Conservation (phyloP, 2,888 invertebrate species). For the Aphodius granarius region DNA sequence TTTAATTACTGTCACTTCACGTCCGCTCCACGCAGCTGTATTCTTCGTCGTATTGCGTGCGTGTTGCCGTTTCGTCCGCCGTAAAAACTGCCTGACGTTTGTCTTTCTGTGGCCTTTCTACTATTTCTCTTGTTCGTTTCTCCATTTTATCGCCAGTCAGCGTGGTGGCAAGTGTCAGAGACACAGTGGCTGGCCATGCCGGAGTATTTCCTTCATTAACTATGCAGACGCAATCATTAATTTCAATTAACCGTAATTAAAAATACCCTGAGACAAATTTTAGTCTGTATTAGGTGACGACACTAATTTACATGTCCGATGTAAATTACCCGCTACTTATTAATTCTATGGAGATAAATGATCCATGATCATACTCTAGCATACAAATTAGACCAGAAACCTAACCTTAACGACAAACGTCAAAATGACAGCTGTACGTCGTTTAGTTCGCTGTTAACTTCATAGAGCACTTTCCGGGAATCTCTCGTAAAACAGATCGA, state of each 20-base stretch:
- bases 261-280: slow-evolving; percentile 18
- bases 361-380: no score
- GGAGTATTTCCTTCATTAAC: slow-evolving; percentile 18
- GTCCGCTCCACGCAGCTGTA: slow-evolving; percentile 23
- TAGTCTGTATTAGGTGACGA: not conserved
- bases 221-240: slow-evolving; percentile 26
- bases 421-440: no score
- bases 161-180: not conserved
- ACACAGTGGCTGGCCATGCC: slow-evolving; percentile 18
- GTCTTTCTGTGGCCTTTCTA: not conserved
- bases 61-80: slow-evolving; percentile 21
- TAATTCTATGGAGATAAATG: no score
- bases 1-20: slow-evolving; percentile 26
- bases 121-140: slow-evolving; percentile 7
- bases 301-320: no score
- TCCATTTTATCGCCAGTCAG: not conserved
- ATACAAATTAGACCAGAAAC: no score
- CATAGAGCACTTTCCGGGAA: not conserved
- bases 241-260: slow-evolving; percentile 27
- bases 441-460: no score
- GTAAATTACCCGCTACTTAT: no score
- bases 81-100: not conserved
- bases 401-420: no score
- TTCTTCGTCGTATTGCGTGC: slow-evolving; percentile 18
- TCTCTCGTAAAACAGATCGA: not conserved